Evolutionary conservation across 2,797 vertebrate species (phyloP).

Genomic region (Potorous gilbertii): DNA sequence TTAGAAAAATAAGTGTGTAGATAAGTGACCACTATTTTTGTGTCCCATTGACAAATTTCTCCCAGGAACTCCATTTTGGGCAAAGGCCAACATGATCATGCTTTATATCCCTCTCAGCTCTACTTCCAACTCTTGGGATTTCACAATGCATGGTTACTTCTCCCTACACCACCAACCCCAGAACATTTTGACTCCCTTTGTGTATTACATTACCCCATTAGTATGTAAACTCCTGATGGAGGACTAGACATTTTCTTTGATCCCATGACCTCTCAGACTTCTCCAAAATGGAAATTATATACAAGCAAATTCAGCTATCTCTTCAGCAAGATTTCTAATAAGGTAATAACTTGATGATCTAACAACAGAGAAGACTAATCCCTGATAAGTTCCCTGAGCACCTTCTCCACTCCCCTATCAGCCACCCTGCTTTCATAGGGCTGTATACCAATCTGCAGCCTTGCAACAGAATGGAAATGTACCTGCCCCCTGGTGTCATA

Average conservation of each 20-base stretch:
- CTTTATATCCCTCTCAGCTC: neutral
- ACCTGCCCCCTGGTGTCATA: neutral
- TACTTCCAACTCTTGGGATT: neutral
- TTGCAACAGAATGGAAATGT: neutral
- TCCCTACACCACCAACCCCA: neutral
- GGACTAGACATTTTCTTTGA: neutral
- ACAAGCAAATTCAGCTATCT: neutral
- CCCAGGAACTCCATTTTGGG: neutral
- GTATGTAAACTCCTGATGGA: neutral
- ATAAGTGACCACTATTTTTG: neutral
- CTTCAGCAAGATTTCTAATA: neutral
- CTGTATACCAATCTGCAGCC: neutral
- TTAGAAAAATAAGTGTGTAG: slow-evolving; percentile 5
- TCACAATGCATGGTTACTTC: neutral
- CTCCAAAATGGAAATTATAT: neutral
- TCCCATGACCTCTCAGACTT: neutral
- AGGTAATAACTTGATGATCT: neutral
- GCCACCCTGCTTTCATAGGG: neutral
- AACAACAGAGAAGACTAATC: neutral
- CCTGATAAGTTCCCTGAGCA: neutral
- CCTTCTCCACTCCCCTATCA: neutral
- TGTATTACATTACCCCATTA: neutral
- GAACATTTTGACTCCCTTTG: neutral
- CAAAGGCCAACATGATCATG: neutral
- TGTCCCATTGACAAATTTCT: neutral